Percentiles rank a stretch among this genome's conserved stretches.
Conservation (phyloP, 2,888 invertebrate genomes). For the Hirtodrosophila duncani region DNA sequence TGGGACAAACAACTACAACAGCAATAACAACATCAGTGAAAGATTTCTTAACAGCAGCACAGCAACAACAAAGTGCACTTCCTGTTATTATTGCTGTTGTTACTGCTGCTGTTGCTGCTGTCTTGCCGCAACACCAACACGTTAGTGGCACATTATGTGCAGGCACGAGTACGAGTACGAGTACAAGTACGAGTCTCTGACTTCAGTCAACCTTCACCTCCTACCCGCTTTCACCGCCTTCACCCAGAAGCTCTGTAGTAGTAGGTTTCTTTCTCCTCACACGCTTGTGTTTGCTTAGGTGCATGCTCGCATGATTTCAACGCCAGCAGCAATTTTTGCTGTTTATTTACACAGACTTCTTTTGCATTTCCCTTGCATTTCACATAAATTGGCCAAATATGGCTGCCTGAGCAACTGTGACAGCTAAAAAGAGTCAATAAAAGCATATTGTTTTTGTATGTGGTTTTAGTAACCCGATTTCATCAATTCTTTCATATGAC, state of each 20-base stretch:
- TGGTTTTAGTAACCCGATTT: too few relatives aligned
- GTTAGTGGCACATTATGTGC: constrained; percentile 50
- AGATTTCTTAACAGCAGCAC: constrained; percentile 65
- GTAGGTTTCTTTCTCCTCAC: not conserved
- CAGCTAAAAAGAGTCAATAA: too few relatives aligned
- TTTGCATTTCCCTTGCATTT: constrained; percentile 49
- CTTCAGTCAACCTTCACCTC: not conserved
- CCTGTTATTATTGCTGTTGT: constrained; percentile 61
- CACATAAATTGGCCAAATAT: constrained; percentile 63
- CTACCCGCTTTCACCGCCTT: not conserved
- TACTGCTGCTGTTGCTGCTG: constrained; percentile 10
- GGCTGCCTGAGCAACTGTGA: not conserved
- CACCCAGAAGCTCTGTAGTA: not conserved
- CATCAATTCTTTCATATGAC: too few relatives aligned
- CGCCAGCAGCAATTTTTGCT: constrained; percentile 66
- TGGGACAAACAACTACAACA: constrained; percentile 15
- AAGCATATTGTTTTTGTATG: too few relatives aligned
- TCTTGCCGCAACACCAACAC: constrained; percentile 30
- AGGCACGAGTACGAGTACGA: constrained; percentile 13
- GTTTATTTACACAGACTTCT: constrained; percentile 68
- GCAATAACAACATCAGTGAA: constrained; percentile 16
- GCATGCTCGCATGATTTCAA: constrained; percentile 64
- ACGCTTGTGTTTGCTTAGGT: constrained; percentile 57
- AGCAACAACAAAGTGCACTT: constrained; percentile 65
- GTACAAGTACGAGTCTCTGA: too few relatives aligned